phyloP scores from a whole-genome alignment of 2,888 invertebrate genomes.

The Lithosia quadra region DNA sequence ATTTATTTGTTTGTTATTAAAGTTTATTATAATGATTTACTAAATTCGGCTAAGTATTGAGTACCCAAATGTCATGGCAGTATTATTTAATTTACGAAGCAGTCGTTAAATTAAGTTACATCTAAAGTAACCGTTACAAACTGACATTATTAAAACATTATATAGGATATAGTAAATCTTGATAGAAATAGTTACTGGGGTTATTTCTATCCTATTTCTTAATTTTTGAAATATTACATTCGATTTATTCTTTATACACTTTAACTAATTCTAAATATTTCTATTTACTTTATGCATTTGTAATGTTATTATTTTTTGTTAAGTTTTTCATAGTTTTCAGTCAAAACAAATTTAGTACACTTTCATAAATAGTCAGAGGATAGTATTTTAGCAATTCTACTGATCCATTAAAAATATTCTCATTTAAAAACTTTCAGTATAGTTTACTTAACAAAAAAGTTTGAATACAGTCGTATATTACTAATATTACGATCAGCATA shows the following conservation, averaged over 20 bases:
- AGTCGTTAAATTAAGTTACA: not conserved
- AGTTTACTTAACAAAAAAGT: conserved; percentile 2
- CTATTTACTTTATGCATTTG: no score
- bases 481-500: not conserved
- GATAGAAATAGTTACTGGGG: no score
- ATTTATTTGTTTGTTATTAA: conserved; percentile 13
- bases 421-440: not conserved
- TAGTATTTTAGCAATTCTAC: not conserved
- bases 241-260: no score
- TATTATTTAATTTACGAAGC: not conserved
- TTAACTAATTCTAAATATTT: no score
- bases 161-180: not conserved
- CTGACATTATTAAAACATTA: not conserved
- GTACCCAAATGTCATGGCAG: not conserved
- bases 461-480: not conserved
- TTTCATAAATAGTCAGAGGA: no score
- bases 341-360: not conserved
- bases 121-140: not conserved
- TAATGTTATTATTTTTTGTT: no score
- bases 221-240: no score
- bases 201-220: no score
- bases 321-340: not conserved
- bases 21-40: conserved; percentile 1
- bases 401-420: not conserved
- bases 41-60: not conserved